phyloP scores from a whole-genome alignment of 2,888 invertebrate species.

The Tenthredo distinguenda region DNA sequence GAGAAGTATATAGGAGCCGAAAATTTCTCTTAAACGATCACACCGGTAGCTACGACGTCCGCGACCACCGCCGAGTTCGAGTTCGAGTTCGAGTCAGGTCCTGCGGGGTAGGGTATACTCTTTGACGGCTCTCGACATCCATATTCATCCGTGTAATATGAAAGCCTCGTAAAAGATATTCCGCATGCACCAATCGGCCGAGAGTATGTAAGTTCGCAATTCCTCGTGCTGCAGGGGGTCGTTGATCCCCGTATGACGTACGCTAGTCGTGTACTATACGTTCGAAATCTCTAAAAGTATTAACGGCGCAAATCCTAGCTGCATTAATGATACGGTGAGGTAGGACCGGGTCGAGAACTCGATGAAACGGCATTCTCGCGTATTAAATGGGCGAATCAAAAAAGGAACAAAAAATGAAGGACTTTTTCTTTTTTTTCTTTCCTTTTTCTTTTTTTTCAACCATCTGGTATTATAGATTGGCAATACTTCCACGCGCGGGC shows the following conservation, averaged over 20 bases:
- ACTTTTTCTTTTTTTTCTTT: not conserved
- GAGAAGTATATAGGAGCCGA: constrained; percentile 21
- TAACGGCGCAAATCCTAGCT: not conserved
- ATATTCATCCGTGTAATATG: not conserved
- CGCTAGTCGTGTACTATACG: not conserved
- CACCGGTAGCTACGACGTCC: not conserved
- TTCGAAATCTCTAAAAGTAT: constrained; percentile 22
- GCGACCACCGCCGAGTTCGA: not conserved
- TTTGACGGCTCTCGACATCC: not conserved
- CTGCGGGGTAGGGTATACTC: not conserved
- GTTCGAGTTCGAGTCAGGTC: not conserved
- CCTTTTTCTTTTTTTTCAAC: not conserved
- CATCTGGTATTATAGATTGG: not conserved
- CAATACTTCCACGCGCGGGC: constrained; percentile 5
- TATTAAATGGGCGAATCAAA: not conserved
- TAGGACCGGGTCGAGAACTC: constrained; percentile 23
- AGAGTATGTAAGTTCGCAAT: not conserved
- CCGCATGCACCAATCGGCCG: not conserved
- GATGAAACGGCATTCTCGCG: not conserved
- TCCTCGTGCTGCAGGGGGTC: not conserved
- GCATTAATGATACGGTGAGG: not conserved
- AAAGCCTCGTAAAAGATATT: not conserved
- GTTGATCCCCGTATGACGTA: constrained; percentile 1
- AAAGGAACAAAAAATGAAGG: not conserved
- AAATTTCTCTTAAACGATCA: not conserved